Base-by-base conservation (phyloP, 2,888 invertebrate genomes). In the Drosophila anomelani region DNA sequence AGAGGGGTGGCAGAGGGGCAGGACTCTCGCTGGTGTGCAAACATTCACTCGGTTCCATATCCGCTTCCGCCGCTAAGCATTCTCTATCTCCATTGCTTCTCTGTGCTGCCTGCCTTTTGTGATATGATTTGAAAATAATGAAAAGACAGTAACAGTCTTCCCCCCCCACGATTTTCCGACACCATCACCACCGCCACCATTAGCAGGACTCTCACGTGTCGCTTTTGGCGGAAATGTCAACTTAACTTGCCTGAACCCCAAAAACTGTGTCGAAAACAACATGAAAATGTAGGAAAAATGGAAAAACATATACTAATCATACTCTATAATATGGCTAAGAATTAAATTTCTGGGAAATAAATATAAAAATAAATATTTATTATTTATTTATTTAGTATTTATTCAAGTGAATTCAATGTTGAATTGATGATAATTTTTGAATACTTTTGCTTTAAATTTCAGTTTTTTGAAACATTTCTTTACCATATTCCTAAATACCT, bases 51-150 rank as follows among this genome's bases (percentile, higher is more conserved):
- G 76, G 69, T 63, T 76, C 78, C 77, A 84, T 86, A 86, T 84
- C 87, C 85, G 81, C 78, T 86, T 88, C 85, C 85, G 75, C 76
- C 75, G 55, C 69, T 68, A 49, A 68, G 47, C 69, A 41, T 55
- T 47, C 43, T 26, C 63, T 36, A 47, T 55, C 43, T 38, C 55
- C 49, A 15, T 10, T 23, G 44, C 20, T 20, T 20, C 20, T 20
- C 20, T 20, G 20, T 20, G 20, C 29, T 20, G 5, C 38, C n/a
- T 60, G 49, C 57, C 60, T 38, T 70, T 59, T 76, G 58, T 88
- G 84, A 85, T 88, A 88, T 85, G 85, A 85, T 85, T 85, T 88
- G 84, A 85, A 85, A 88, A 88, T 88, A 88, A 85, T 88, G 88
- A 85, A 88, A 85, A 84, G 78, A 77, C 80, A 68, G 51, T 67